Conservation (phyloP, 2,113 vertebrate species). For the Nyctibius bracteatus region DNA sequence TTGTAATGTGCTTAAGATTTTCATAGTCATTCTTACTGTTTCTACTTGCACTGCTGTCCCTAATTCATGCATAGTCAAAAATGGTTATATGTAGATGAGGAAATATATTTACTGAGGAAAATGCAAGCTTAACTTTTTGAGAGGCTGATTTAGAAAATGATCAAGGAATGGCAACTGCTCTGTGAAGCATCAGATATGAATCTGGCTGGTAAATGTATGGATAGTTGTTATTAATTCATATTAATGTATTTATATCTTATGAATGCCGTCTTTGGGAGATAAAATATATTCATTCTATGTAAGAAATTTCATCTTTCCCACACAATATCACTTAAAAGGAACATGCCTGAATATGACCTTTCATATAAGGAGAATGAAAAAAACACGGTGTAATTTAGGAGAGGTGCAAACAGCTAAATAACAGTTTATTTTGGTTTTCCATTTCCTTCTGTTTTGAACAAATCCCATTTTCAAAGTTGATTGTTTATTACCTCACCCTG, state of each 20-base stretch:
- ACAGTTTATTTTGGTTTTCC: neutral
- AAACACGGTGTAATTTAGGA: neutral
- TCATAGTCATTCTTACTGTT: neutral
- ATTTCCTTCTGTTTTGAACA: neutral
- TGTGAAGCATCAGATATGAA: neutral
- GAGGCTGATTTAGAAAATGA: neutral
- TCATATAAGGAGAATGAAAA: neutral
- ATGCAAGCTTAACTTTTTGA: neutral
- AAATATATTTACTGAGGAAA: neutral
- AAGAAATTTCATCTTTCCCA: neutral
- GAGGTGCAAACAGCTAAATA: neutral
- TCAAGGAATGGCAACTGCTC: neutral
- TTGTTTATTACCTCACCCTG: neutral
- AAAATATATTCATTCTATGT: neutral
- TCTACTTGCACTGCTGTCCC: neutral
- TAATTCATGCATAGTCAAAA: neutral
- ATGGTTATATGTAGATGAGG: neutral
- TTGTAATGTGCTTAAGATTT: neutral
- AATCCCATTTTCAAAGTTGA: neutral
- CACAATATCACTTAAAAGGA: neutral
- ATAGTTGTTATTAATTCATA: neutral
- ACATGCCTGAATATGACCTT: neutral
- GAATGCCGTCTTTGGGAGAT: neutral
- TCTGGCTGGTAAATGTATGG: neutral
- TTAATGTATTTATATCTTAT: neutral